A percentile compares a stretch with the other conserved stretches of the same genome.
phyloP scores from a whole-genome alignment of 1,140 invertebrate species.

The Aricia agestis region DNA sequence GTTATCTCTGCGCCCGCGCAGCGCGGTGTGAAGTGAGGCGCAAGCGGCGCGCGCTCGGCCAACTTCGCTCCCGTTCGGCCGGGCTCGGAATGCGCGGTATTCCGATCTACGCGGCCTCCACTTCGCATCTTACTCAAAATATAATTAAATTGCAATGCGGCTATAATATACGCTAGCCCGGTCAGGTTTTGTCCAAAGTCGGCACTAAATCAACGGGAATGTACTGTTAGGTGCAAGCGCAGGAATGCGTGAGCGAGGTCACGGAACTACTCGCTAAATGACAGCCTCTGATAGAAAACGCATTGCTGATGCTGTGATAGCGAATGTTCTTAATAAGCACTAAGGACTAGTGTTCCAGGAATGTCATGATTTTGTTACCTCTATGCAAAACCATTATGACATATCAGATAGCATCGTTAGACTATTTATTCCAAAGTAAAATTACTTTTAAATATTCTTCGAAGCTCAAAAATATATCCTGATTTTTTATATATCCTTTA shows the following conservation, averaged over 20 bases:
- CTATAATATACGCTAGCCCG: slow-evolving; percentile 69
- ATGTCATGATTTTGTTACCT: too few relatives aligned
- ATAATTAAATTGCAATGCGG: slow-evolving; percentile 74
- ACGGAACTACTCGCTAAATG: slow-evolving; percentile 75
- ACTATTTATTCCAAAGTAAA: too few relatives aligned
- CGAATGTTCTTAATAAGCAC: not conserved
- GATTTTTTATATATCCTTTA: too few relatives aligned
- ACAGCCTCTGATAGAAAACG: slow-evolving; percentile 65
- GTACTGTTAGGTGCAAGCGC: slow-evolving; percentile 74
- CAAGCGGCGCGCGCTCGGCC: slow-evolving; percentile 48
- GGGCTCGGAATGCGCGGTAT: slow-evolving; percentile 58
- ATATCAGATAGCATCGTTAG: too few relatives aligned
- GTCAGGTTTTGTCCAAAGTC: slow-evolving; percentile 74
- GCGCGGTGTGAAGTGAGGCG: slow-evolving; percentile 70
- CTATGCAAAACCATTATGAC: too few relatives aligned
- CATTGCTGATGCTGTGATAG: slow-evolving; percentile 32
- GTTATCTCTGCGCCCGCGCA: slow-evolving; percentile 69
- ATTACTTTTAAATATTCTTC: too few relatives aligned
- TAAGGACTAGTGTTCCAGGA: too few relatives aligned
- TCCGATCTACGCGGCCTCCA: slow-evolving; percentile 53
- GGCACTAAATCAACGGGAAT: slow-evolving; percentile 73
- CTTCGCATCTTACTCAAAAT: slow-evolving; percentile 62
- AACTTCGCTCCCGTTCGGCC: slow-evolving; percentile 48
- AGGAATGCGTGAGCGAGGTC: slow-evolving; percentile 76
- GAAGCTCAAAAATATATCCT: too few relatives aligned